A percentile compares a stretch with the other conserved stretches of the same genome.
Conservation (phyloP, 1,140 invertebrate genomes). For the Magallana ariakensis region DNA sequence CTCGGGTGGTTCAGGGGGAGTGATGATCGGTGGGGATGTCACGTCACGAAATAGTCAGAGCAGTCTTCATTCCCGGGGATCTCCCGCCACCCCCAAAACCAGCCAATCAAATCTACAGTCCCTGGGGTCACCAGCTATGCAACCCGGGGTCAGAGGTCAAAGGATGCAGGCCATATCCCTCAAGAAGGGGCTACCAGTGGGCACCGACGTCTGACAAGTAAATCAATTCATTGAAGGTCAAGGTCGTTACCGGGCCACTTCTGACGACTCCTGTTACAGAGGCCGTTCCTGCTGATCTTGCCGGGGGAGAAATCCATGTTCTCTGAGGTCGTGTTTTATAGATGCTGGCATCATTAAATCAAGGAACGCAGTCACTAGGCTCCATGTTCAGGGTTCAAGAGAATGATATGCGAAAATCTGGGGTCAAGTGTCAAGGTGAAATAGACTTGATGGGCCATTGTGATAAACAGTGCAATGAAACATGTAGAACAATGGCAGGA, state of each 20-base stretch:
- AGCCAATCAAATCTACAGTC: slow-evolving; percentile 53
- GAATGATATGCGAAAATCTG: no score
- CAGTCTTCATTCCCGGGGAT: slow-evolving; percentile 50
- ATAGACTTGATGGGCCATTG: no score
- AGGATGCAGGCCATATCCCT: slow-evolving; percentile 49
- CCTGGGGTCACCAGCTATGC: slow-evolving; percentile 49
- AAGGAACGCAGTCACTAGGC: not conserved
- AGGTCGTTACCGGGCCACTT: not conserved
- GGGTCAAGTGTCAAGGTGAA: no score
- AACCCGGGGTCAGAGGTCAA: slow-evolving; percentile 44
- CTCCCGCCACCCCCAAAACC: slow-evolving; percentile 59
- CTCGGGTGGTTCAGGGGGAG: slow-evolving; percentile 71
- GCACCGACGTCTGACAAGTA: slow-evolving; percentile 70
- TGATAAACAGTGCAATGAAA: no score
- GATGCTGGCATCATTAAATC: slow-evolving; percentile 9
- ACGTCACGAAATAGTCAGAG: slow-evolving; percentile 57
- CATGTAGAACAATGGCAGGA: no score
- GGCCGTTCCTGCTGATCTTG: not conserved
- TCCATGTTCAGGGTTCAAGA: not conserved
- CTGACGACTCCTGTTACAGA: not conserved
- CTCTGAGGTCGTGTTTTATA: not conserved
- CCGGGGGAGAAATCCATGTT: not conserved
- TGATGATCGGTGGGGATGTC: slow-evolving; percentile 67
- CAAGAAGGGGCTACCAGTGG: slow-evolving; percentile 64
- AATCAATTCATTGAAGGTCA: not conserved